Evolutionary conservation across 2,113 vertebrate genomes (phyloP).

Genomic region (Caranx ignobilis): DNA sequence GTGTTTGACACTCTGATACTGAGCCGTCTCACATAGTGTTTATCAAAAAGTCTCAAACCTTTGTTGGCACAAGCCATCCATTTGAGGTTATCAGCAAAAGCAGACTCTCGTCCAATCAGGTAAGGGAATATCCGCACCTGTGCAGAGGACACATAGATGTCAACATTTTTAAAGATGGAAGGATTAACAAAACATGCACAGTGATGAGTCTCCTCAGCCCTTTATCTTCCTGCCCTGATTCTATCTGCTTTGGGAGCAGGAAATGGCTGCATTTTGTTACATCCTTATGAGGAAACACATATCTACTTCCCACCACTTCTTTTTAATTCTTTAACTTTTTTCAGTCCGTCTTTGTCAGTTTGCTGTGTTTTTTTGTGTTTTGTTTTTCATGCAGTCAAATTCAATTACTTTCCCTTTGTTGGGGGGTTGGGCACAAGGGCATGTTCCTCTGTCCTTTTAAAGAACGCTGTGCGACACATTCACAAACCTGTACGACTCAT

Average conservation of each 20-base stretch:
- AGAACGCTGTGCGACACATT: slow-evolving; percentile 68
- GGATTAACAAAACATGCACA: slow-evolving; percentile 50
- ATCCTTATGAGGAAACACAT: slow-evolving; percentile 14
- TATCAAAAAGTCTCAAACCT: slow-evolving; percentile 85
- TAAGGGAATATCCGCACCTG: slow-evolving; percentile 99
- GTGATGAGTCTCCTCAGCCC: slow-evolving; percentile 27
- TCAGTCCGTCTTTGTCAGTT: neutral
- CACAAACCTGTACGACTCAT: slow-evolving; percentile 76
- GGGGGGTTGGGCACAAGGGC: slow-evolving; percentile 49
- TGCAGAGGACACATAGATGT: slow-evolving; percentile 66
- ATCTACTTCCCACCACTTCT: neutral
- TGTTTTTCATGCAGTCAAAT: slow-evolving; percentile 32
- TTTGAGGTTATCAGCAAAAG: slow-evolving; percentile 98
- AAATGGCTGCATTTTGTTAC: slow-evolving; percentile 8
- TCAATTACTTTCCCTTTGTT: slow-evolving; percentile 43
- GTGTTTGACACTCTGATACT: slow-evolving; percentile 15
- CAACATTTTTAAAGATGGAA: slow-evolving; percentile 44
- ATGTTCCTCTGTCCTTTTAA: slow-evolving; percentile 69
- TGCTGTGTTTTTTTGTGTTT: neutral
- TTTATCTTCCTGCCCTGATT: slow-evolving; percentile 62
- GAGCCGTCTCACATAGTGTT: slow-evolving; percentile 39
- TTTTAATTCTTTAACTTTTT: neutral
- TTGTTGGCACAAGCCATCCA: slow-evolving; percentile 99
- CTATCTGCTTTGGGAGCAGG: slow-evolving; percentile 41
- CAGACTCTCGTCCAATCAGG: slow-evolving; percentile 97